Evolutionary conservation across 2,888 invertebrate genomes (phyloP).

Genomic region (Volucella bombylans): DNA sequence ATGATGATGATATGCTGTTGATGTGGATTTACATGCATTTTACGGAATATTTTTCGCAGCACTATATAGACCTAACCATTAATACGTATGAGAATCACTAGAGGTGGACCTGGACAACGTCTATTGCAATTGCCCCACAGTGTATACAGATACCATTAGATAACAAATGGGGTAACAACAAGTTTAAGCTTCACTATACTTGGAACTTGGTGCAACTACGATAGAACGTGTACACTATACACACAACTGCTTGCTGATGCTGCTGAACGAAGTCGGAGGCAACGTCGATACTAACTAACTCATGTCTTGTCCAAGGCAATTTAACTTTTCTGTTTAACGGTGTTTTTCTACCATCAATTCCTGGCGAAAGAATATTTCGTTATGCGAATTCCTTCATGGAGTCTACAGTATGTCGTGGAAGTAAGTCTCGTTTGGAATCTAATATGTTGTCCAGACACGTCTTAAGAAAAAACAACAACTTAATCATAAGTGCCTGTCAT

Average conservation of each 20-base stretch:
- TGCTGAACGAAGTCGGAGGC: background rate
- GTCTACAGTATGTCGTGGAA: slow-evolving; percentile 27
- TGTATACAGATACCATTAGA: slow-evolving; percentile 38
- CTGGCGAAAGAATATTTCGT: slow-evolving; percentile 23
- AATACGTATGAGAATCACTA: slow-evolving; percentile 46
- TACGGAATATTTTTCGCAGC: slow-evolving; percentile 47
- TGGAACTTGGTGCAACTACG: background rate
- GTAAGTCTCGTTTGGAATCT: background rate
- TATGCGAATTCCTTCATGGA: slow-evolving; percentile 7
- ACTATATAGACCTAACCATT: slow-evolving; percentile 15
- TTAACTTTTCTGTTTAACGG: slow-evolving; percentile 51
- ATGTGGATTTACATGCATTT: slow-evolving; percentile 27
- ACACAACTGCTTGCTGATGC: slow-evolving; percentile 18
- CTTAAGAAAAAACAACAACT: too few relatives aligned
- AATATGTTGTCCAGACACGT: background rate
- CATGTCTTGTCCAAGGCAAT: slow-evolving; percentile 46
- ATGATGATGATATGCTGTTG: slow-evolving; percentile 27
- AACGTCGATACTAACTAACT: slow-evolving; percentile 48
- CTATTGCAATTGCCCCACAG: slow-evolving; percentile 51
- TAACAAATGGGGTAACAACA: slow-evolving; percentile 64
- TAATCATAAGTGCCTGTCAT: slow-evolving; percentile 2
- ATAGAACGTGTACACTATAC: too few relatives aligned
- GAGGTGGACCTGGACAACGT: slow-evolving; percentile 66
- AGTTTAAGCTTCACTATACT: slow-evolving; percentile 28
- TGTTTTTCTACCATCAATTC: slow-evolving; percentile 35